Evolutionary conservation across 2,797 vertebrate genomes (phyloP), one percentile per base, ranked within the genome.

Genomic region (Avahi laniger): DNA sequence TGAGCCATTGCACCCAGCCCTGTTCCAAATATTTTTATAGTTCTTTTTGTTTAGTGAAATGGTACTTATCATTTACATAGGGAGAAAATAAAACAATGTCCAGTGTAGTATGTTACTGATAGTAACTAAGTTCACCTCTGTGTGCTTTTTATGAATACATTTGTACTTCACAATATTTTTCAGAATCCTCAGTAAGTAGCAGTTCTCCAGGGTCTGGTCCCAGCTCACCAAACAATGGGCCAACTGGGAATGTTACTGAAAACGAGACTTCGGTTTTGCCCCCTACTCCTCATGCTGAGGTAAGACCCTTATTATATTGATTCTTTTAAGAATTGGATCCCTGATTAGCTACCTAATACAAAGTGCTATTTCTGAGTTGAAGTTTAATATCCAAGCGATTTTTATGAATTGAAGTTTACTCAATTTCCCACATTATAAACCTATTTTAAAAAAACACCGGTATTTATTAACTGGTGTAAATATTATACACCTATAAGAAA

Each of bases 141-240:
- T 50, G 65, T 12, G 48, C 52, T 93, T 94, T 69, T 89, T 12
- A n/a, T 70, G 20, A 96, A 95, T 88, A 91, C 8, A 24, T 61
- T 41, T 97, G 7, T 92, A 1, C 63, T 95, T 97, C n/a, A 63
- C 33, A 57, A 61, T 98, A n/a, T 98, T 97, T 98, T 98, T 85
- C 98, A 99, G 99, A 99, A 97, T 99, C 99, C 80, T 99, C 99
- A 35, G 99, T 99, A 97, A 99, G 99, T 96, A 99, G 99, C 98
- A 99, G 99, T 97, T 99, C 99, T 94, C 99, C 99, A 91, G 99
- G 99, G 86, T 99, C 99, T 24, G 99, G 99, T 95, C 99, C 99
- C 97, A 99, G 99, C 98, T 99, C 99, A 94, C 99, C 99, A 95
- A 99, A 99, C 95, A 99, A 99, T 96, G 99, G 99, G 93, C 99